Percentiles rank a stretch among this genome's conserved stretches.
These are phyloP conservation scores for Lagria hirta DNA, from an alignment of 2,888 invertebrate species.

Conservation along the genomic window DNA sequence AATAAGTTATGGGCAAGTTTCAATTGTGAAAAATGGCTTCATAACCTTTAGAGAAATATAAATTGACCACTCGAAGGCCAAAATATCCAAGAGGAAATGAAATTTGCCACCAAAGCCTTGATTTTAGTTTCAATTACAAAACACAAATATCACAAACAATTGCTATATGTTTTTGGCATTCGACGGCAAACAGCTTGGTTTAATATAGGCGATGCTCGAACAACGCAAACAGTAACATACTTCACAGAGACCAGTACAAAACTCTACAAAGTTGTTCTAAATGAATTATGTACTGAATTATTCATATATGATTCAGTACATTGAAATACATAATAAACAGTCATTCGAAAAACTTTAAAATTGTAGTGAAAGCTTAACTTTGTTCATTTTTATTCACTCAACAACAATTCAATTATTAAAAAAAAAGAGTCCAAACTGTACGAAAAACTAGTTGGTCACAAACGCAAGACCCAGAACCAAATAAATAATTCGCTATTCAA, in stretches of 20 bases:
- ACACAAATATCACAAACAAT: constrained; percentile 20
- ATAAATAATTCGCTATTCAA: constrained; percentile 13
- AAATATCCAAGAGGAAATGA: constrained; percentile 12
- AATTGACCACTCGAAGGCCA: constrained; percentile 2
- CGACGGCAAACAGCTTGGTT: constrained; percentile 21
- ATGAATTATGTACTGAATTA: constrained; percentile 8
- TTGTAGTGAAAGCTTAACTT: constrained; percentile 23
- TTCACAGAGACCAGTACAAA: constrained; percentile 22
- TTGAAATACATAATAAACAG: constrained; percentile 11
- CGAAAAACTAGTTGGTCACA: constrained; percentile 7
- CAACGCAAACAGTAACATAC: constrained; percentile 20
- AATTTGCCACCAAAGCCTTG: constrained; percentile 19
- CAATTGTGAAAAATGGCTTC: constrained; percentile 9
- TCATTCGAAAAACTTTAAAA: constrained; percentile 14
- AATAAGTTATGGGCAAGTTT: constrained; percentile 16
- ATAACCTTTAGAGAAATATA: constrained; percentile 16
- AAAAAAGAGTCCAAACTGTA: too few species aligned
- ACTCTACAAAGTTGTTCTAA: constrained; percentile 19
- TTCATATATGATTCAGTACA: constrained; percentile 16
- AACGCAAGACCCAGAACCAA: constrained; percentile 17
- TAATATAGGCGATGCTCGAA: constrained; percentile 12
- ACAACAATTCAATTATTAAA: too few species aligned
- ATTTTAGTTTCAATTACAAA: constrained; percentile 7
- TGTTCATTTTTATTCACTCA: too few species aligned
- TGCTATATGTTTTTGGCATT: constrained; percentile 14